These are phyloP conservation scores for Actinopyga echinites DNA, from an alignment of 53 echinoderm and acorn worm genomes.

Conservation along the genomic window DNA sequence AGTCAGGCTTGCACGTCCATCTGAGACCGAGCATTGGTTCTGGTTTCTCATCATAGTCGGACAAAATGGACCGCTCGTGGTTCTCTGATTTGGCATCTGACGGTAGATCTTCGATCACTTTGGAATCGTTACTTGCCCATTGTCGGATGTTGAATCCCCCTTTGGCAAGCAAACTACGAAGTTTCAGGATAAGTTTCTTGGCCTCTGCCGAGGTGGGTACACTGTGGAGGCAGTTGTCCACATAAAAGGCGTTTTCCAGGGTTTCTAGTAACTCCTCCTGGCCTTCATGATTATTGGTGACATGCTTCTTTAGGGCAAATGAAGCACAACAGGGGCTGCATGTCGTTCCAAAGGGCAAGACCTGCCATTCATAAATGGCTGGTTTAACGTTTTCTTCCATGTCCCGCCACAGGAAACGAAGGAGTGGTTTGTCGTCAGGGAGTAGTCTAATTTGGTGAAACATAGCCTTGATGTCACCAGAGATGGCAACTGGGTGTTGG, in stretches of 20 bases:
- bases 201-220: conserved; percentile 7
- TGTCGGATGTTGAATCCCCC: conserved; percentile 52
- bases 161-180: background rate
- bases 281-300: background rate
- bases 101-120: conserved; percentile 30
- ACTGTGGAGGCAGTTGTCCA: conserved; percentile 48
- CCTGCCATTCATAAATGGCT: conserved; percentile 10
- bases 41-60: background rate
- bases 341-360: conserved; percentile 45
- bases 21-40: conserved; percentile 46
- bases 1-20: conserved; percentile 33
- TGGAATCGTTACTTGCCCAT: conserved; percentile 35
- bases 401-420: conserved; percentile 36
- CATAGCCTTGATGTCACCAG: conserved; percentile 43
- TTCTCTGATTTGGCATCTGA: conserved; percentile 41
- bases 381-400: background rate
- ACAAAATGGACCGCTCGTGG: conserved; percentile 3
- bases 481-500: conserved; percentile 26
- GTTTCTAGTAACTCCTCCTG: background rate
- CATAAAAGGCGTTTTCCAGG: conserved; percentile 31
- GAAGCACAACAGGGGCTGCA: conserved; percentile 53
- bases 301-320: conserved; percentile 44
- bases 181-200: conserved; percentile 17
- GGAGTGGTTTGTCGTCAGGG: background rate
- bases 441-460: conserved; percentile 25